Conservation (phyloP, 2,888 invertebrate species). For the Palloptera scutellata region DNA sequence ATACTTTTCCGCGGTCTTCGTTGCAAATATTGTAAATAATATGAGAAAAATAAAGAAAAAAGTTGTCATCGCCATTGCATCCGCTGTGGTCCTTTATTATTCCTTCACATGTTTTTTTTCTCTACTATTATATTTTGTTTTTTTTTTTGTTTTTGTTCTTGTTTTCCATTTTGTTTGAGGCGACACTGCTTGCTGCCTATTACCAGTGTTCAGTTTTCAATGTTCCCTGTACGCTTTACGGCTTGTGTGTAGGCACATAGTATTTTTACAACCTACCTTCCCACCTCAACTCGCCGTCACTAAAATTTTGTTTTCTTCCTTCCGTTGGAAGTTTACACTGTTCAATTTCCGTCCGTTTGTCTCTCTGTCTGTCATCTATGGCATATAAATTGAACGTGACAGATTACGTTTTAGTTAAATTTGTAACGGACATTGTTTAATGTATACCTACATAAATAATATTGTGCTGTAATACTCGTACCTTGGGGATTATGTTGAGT, state of each 20-base stretch:
- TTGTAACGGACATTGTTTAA: slow-evolving; percentile 22
- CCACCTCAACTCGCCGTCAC: neutral
- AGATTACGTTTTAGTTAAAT: slow-evolving; percentile 20
- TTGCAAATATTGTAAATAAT: no score
- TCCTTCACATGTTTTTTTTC: no score
- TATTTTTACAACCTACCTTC: neutral
- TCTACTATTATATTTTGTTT: neutral
- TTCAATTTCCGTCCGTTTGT: slow-evolving; percentile 15
- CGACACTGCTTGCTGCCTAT: neutral
- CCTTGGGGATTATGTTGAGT: no score
- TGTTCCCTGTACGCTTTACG: neutral
- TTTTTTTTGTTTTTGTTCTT: neutral
- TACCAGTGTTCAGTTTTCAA: neutral
- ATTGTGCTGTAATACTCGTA: neutral
- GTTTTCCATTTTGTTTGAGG: neutral
- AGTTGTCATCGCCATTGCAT: no score
- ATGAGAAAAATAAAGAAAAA: no score
- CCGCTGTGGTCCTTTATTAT: no score
- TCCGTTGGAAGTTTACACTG: slow-evolving; percentile 10
- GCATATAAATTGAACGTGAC: slow-evolving; percentile 33
- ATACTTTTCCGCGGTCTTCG: no score
- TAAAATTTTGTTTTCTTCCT: neutral
- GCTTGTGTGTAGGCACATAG: neutral
- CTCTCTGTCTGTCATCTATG: slow-evolving; percentile 14
- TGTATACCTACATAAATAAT: neutral